Conservation (phyloP, 2,888 invertebrate genomes). For the Lacanobia oleracea region DNA sequence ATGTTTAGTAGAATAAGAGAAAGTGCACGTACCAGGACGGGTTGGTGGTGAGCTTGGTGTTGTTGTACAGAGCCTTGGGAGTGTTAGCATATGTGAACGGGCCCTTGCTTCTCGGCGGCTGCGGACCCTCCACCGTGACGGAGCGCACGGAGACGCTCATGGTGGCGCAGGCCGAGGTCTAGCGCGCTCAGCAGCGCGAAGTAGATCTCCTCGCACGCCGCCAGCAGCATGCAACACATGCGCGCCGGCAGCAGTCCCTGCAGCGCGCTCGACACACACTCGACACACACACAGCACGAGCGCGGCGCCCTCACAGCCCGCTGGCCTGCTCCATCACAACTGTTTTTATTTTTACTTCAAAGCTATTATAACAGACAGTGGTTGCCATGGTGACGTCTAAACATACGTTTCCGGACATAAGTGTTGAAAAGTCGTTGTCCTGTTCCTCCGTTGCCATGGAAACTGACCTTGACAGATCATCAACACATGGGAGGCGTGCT, state of each 20-base stretch:
- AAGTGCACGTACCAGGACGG: conserved; percentile 84
- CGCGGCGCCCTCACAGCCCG: conserved; percentile 17
- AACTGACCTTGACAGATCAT: conserved; percentile 49
- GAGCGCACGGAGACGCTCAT: conserved; percentile 86
- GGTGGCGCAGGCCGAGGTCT: conserved; percentile 30
- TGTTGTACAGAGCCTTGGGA: conserved; percentile 91
- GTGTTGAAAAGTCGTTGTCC: conserved; percentile 63
- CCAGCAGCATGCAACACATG: conserved; percentile 82
- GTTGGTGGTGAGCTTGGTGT: conserved; percentile 87
- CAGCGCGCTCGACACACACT: not conserved
- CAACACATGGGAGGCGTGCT: conserved; percentile 10
- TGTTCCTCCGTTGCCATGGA: conserved; percentile 60
- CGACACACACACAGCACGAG: conserved; percentile 23
- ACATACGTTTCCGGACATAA: conserved; percentile 74
- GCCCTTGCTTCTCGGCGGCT: conserved; percentile 77
- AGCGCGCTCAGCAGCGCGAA: conserved; percentile 64
- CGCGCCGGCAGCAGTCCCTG: not conserved
- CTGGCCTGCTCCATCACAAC: conserved; percentile 40
- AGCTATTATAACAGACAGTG: conserved; percentile 56
- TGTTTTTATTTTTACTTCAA: conserved; percentile 63
- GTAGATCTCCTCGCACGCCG: conserved; percentile 77
- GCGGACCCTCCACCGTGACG: conserved; percentile 85
- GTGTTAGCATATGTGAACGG: conserved; percentile 91
- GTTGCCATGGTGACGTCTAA: conserved; percentile 76
- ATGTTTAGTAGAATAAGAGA: not conserved